Percentiles rank a stretch among this genome's conserved stretches.
phyloP scores from a whole-genome alignment of 2,797 vertebrate species.

The Hybognathus amarus region DNA sequence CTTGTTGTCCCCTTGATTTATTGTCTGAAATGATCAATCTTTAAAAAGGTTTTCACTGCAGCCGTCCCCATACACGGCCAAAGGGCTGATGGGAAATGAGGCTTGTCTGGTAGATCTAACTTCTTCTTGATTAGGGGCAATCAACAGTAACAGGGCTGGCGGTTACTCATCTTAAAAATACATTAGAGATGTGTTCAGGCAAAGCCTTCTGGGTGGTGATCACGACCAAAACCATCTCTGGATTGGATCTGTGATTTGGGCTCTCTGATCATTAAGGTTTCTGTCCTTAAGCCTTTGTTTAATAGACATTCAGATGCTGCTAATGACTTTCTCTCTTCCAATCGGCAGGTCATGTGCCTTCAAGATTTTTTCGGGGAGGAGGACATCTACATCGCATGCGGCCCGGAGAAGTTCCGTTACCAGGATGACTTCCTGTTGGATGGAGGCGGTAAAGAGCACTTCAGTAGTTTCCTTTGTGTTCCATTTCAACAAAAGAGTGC shows the following conservation, averaged over 20 bases:
- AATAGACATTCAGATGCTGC: conserved; percentile 15
- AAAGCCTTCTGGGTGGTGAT: conserved; percentile 21
- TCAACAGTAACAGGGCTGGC: conserved; percentile 65
- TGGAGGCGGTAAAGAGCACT: conserved; percentile 84
- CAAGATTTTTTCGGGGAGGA: conserved; percentile 98
- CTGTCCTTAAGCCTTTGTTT: conserved; percentile 9
- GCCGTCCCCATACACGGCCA: conserved; percentile 3
- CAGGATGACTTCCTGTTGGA: conserved; percentile 97
- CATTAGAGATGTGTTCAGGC: conserved; percentile 58
- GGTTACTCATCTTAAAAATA: conserved; percentile 68
- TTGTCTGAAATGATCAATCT: conserved; percentile 44
- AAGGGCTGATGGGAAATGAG: conserved; percentile 20
- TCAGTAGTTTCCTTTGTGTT: conserved; percentile 31
- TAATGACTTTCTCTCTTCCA: conserved; percentile 41
- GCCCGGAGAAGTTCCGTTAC: conserved; percentile 94
- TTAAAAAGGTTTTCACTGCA: conserved; percentile 31
- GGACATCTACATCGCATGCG: conserved; percentile 94
- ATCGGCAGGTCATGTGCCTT: conserved; percentile 86
- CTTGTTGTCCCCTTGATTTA: conserved; percentile 38
- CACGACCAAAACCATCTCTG: background rate
- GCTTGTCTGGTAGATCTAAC: conserved; percentile 60
- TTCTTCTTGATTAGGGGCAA: conserved; percentile 62
- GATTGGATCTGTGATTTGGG: conserved; percentile 2
- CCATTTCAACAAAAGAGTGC: conserved; percentile 24
- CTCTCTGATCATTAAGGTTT: conserved; percentile 49